Base-by-base conservation (phyloP, 2,888 invertebrate species). In the Agriopis leucophaearia region DNA sequence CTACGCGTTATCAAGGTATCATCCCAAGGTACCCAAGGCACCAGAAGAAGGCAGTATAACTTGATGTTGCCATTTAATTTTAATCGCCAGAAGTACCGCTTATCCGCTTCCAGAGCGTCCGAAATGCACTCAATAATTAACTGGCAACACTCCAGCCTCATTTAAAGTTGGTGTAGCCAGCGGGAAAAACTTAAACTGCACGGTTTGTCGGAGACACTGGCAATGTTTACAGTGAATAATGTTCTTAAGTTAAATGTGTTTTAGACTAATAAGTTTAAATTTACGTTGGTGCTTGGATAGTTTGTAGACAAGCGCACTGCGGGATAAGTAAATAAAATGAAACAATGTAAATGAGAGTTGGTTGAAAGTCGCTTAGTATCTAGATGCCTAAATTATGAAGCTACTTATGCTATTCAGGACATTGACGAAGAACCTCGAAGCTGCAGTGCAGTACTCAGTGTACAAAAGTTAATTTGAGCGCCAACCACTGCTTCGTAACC, bases 121-220 rank as follows among this genome's bases (percentile, higher is more conserved):
- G 56, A 59, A 72, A 70, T 73, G 69, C 63, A 65, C 38, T 64
- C 70, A 69, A 66, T 76, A 78, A 78, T 78, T 75, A 77, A 76
- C 77, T 77, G 78, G 77, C 78, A 75, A 67, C 75, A 70, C 74
- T 78, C 74, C 73, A 75, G 60, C 54, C 55, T 64, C 70, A 59
- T 73, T 75, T 69, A 64, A 71, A 68, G 64, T 74, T 66, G 58
- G 72, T 70, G 69, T 71, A 72, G 72, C 70, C 72, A 64, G 62
- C 65, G 70, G 71, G 71, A 73, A 74, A 74, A 75, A 73, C 75
- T 72, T 70, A 64, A 75, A 71, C 69, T 67, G 69, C 54, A 63
- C 55, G 58, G 70, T 67, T 72, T 75, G 72, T 71, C 72, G 56
- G 71, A 63, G 66, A 63, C 73, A 70, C 67, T 38, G 64, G 62